phyloP scores from a whole-genome alignment of 2,888 invertebrate genomes.

The Morpho deidamia region DNA sequence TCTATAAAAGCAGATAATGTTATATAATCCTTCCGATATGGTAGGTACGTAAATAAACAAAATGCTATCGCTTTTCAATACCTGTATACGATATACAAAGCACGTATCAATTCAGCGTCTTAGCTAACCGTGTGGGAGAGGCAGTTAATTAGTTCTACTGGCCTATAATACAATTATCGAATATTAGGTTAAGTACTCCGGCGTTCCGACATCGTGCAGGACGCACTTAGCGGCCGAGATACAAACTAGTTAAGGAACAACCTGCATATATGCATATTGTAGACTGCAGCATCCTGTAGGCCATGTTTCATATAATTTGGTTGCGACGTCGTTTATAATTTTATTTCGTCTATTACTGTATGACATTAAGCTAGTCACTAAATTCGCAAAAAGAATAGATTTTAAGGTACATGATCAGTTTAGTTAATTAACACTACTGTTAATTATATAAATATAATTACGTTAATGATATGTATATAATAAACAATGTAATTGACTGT shows the following conservation, averaged over 20 bases:
- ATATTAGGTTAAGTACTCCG: constrained; percentile 74
- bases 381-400: too few species aligned
- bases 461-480: too few species aligned
- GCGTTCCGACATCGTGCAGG: constrained; percentile 44
- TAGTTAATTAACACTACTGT: too few species aligned
- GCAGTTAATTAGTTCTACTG: constrained; percentile 65
- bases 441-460: too few species aligned
- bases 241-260: constrained; percentile 61
- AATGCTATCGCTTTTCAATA: background rate
- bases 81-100: constrained; percentile 13
- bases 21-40: too few species aligned
- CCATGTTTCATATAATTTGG: too few species aligned
- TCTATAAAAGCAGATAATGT: too few species aligned
- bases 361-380: too few species aligned
- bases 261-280: constrained; percentile 27
- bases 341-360: too few species aligned
- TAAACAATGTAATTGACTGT: too few species aligned
- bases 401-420: too few species aligned
- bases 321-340: background rate
- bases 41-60: too few species aligned
- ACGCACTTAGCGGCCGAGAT: constrained; percentile 61
- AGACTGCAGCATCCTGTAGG: constrained; percentile 8
- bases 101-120: constrained; percentile 51
- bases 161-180: constrained; percentile 65
- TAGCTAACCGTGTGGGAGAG: constrained; percentile 55